Percentiles rank a stretch among this genome's conserved stretches.
These are phyloP conservation scores for Onychomys leucogaster DNA, from an alignment of 2,797 vertebrate genomes.

Conservation along the genomic window DNA sequence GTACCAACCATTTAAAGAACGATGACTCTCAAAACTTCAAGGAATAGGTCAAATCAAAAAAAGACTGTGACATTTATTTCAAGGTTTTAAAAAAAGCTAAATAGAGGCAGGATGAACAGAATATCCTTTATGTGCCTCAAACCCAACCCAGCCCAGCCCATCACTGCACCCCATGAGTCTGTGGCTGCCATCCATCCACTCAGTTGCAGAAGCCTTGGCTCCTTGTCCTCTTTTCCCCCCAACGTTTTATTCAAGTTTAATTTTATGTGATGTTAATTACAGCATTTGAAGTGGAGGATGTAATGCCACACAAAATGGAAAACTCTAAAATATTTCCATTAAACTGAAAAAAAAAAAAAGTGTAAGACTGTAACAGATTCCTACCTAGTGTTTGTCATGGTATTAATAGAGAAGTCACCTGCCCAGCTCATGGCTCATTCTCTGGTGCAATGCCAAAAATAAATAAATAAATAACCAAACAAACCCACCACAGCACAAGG, in stretches of 20 bases:
- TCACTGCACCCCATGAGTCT: not conserved
- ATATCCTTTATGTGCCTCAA: not conserved
- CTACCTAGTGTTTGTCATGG: not conserved
- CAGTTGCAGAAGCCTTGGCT: not conserved
- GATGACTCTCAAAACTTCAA: slow-evolving; percentile 2
- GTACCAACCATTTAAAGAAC: slow-evolving; percentile 1
- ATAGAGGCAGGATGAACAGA: not conserved
- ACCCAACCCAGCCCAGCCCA: not conserved
- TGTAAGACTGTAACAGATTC: not conserved
- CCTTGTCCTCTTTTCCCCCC: no score
- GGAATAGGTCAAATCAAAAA: slow-evolving; percentile 20
- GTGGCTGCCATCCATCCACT: not conserved
- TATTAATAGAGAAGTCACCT: not conserved
- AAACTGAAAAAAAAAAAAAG: not conserved
- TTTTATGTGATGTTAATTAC: not conserved
- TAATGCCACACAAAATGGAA: not conserved
- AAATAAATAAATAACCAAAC: no score
- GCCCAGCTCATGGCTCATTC: not conserved
- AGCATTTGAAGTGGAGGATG: not conserved
- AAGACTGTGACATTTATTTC: slow-evolving; percentile 30
- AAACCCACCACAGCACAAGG: not conserved
- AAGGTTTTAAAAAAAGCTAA: not conserved
- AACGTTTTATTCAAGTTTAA: not conserved
- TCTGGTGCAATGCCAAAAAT: no score
- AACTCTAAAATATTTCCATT: not conserved